Evolutionary conservation across 2,888 invertebrate genomes (phyloP).

Genomic region (Papilio protenor): DNA sequence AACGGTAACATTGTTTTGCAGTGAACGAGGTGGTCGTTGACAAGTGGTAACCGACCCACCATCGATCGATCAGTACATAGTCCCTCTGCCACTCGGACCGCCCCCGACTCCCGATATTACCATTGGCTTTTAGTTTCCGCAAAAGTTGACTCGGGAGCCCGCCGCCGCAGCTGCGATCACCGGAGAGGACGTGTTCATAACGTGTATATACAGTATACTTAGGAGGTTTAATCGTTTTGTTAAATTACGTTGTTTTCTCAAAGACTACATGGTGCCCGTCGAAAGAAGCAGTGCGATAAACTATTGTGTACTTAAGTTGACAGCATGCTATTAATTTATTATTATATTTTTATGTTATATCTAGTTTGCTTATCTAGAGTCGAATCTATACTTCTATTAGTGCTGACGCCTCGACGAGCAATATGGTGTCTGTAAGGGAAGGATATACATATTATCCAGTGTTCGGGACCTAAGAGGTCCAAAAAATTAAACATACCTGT

Average conservation of each 20-base stretch:
- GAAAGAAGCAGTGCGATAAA: conserved; percentile 82
- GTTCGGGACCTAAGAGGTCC: conserved; percentile 82
- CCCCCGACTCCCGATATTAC: conserved; percentile 73
- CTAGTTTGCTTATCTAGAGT: conserved; percentile 83
- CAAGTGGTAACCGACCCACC: conserved; percentile 86
- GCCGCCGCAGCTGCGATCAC: conserved; percentile 62
- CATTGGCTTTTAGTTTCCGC: conserved; percentile 66
- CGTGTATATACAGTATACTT: conserved; percentile 84
- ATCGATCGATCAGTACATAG: conserved; percentile 77
- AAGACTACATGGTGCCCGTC: conserved; percentile 85
- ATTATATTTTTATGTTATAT: conserved; percentile 81
- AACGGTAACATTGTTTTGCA: conserved; percentile 85
- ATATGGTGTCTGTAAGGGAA: conserved; percentile 83
- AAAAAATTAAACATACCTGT: conserved; percentile 85
- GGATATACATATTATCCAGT: conserved; percentile 82
- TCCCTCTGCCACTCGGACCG: conserved; percentile 78
- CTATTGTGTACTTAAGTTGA: conserved; percentile 83
- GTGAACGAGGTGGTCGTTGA: conserved; percentile 89
- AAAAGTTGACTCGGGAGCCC: conserved; percentile 45
- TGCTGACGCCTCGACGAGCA: conserved; percentile 84
- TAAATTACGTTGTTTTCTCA: conserved; percentile 79
- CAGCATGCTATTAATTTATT: conserved; percentile 82
- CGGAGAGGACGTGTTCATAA: conserved; percentile 82
- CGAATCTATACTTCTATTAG: conserved; percentile 81
- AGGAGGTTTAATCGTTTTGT: conserved; percentile 83